These are phyloP conservation scores for Dicranocentrus wangi DNA, from an alignment of 2,888 invertebrate genomes.

Conservation along the genomic window DNA sequence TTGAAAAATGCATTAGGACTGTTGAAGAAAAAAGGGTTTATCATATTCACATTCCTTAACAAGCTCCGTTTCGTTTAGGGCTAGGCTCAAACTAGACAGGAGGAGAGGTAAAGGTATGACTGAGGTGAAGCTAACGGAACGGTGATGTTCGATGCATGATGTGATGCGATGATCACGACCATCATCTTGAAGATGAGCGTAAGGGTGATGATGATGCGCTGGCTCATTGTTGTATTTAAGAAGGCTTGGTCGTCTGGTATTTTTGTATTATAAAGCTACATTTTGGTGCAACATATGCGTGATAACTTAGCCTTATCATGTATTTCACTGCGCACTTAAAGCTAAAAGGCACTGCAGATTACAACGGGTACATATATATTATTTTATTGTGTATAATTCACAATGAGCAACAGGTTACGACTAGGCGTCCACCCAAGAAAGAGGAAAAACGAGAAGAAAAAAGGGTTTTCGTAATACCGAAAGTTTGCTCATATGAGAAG, in stretches of 20 bases:
- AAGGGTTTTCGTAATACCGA: background rate
- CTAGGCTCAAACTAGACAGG: constrained; percentile 16
- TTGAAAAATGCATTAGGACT: constrained; percentile 3
- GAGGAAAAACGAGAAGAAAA: background rate
- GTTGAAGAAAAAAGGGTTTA: constrained; percentile 12
- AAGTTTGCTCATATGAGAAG: background rate
- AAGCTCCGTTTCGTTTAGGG: constrained; percentile 34
- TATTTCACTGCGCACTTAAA: too few relatives aligned
- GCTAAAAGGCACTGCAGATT: too few relatives aligned
- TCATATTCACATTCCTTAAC: constrained; percentile 1
- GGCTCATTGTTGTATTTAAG: background rate
- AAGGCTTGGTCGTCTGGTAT: too few relatives aligned
- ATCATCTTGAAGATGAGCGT: constrained; percentile 17
- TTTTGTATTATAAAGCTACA: too few relatives aligned
- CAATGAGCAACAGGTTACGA: background rate
- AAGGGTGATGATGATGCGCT: too few relatives aligned
- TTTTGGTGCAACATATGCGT: too few relatives aligned
- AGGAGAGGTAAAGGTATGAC: background rate
- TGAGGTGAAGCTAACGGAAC: constrained; percentile 54
- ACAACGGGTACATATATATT: too few relatives aligned
- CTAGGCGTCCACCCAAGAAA: background rate
- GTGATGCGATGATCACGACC: constrained; percentile 6
- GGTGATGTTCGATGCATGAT: constrained; percentile 31
- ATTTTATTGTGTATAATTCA: too few relatives aligned
- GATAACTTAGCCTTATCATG: too few relatives aligned